Conservation (phyloP, 2,888 invertebrate species). For the Drosophila siamana region DNA sequence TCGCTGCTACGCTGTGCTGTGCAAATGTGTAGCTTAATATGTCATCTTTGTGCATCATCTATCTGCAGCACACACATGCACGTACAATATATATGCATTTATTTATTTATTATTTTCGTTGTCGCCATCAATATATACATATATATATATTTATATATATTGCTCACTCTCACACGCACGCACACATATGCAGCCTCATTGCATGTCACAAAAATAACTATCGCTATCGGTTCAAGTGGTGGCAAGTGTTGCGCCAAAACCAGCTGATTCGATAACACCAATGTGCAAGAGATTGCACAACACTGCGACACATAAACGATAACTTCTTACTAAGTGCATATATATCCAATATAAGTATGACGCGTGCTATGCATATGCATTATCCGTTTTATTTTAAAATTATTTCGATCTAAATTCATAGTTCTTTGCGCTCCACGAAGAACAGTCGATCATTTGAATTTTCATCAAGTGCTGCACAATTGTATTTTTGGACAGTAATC, state of each 20-base stretch:
- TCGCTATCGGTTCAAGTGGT: conserved; percentile 34
- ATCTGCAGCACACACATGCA: conserved; percentile 48
- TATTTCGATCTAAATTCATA: too few species aligned
- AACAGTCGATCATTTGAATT: not conserved
- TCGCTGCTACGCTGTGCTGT: conserved; percentile 23
- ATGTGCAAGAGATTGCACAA: too few species aligned
- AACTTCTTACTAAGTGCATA: not conserved
- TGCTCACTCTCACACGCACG: conserved; percentile 27
- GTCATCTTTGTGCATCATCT: conserved; percentile 69
- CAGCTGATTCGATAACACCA: conserved; percentile 34
- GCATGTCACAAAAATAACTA: conserved; percentile 30
- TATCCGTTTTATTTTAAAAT: too few species aligned
- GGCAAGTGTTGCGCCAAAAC: conserved; percentile 7
- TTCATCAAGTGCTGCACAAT: not conserved
- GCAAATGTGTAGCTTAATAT: conserved; percentile 42
- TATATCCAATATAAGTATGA: too few species aligned
- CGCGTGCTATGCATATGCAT: too few species aligned
- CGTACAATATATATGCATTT: conserved; percentile 53
- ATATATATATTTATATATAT: conserved; percentile 21
- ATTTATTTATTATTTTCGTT: conserved; percentile 69
- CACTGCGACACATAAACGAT: not conserved
- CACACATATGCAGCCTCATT: conserved; percentile 40
- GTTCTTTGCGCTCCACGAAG: too few species aligned
- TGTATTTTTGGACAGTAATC: not conserved
- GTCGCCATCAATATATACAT: conserved; percentile 45